Evolutionary conservation across 2,888 invertebrate species (phyloP).

Genomic region (Amphipoea lucens): DNA sequence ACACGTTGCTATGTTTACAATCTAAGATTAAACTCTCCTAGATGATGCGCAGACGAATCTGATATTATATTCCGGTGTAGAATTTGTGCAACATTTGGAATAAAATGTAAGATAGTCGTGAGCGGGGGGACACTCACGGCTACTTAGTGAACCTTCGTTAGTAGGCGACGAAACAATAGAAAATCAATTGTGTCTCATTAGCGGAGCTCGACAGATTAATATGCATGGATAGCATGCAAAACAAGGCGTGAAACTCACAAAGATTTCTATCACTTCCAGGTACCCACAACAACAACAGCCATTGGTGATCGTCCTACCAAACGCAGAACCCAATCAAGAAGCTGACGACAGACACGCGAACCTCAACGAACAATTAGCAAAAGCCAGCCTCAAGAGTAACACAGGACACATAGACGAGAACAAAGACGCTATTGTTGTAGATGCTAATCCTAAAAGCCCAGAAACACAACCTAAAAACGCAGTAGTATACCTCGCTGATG

Average conservation of each 20-base stretch:
- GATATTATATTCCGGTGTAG: background rate
- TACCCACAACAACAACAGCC: constrained; percentile 73
- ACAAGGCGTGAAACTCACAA: background rate
- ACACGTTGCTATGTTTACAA: background rate
- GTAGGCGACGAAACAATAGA: background rate
- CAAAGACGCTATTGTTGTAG: constrained; percentile 78
- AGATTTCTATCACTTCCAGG: constrained; percentile 66
- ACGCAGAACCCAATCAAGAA: constrained; percentile 56
- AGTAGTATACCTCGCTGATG: constrained; percentile 72
- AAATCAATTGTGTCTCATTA: too few relatives aligned
- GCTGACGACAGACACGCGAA: constrained; percentile 49
- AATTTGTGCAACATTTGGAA: background rate
- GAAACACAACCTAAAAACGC: constrained; percentile 52
- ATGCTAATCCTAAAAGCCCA: constrained; percentile 70
- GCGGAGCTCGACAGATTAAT: background rate
- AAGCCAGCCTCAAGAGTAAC: constrained; percentile 59
- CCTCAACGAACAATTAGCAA: constrained; percentile 57
- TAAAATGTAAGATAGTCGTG: background rate
- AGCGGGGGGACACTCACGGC: background rate
- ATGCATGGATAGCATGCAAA: background rate
- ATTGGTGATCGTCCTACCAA: constrained; percentile 76
- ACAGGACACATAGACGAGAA: constrained; percentile 71
- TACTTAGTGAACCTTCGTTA: background rate
- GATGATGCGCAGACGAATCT: background rate
- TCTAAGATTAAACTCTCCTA: background rate